Evolutionary conservation across 2,888 invertebrate genomes (phyloP).

Genomic region (Matsumyia berberina): DNA sequence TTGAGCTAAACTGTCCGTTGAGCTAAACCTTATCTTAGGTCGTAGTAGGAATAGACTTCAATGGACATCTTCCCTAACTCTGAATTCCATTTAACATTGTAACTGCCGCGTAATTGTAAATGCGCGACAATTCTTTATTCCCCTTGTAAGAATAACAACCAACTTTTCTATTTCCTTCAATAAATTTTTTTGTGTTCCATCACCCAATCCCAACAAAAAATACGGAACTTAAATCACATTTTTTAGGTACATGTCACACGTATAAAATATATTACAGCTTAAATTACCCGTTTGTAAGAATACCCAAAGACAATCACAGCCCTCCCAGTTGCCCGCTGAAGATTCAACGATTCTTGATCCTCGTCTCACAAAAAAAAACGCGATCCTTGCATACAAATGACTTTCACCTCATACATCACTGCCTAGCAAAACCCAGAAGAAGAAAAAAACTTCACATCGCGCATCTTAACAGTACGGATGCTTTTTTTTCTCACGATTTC

Average conservation of each 20-base stretch:
- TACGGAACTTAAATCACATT: constrained; percentile 26
- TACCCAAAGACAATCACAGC: constrained; percentile 51
- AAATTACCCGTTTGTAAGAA: constrained; percentile 33
- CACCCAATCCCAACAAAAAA: constrained; percentile 17
- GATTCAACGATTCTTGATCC: constrained; percentile 27
- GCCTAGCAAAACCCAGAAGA: constrained; percentile 10
- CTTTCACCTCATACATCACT: constrained; percentile 68
- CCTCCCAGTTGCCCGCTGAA: constrained; percentile 37
- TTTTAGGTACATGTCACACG: constrained; percentile 31
- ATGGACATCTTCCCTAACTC: no score
- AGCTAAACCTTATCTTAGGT: no score
- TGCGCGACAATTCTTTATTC: constrained; percentile 50
- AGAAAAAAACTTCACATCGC: constrained; percentile 63
- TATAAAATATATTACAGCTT: constrained; percentile 44
- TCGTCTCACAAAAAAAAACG: constrained; percentile 56
- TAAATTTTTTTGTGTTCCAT: constrained; percentile 60
- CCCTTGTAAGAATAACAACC: constrained; percentile 38
- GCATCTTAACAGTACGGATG: constrained; percentile 40
- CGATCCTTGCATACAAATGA: constrained; percentile 71
- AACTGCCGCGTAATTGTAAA: constrained; percentile 39
- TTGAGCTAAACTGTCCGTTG: no score
- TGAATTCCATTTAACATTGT: no score
- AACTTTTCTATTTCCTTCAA: constrained; percentile 41
- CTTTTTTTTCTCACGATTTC: constrained; percentile 75
- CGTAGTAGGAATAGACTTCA: no score